These are phyloP conservation scores for Eucera pruinosa DNA, from an alignment of 2,888 invertebrate genomes.

Conservation along the genomic window DNA sequence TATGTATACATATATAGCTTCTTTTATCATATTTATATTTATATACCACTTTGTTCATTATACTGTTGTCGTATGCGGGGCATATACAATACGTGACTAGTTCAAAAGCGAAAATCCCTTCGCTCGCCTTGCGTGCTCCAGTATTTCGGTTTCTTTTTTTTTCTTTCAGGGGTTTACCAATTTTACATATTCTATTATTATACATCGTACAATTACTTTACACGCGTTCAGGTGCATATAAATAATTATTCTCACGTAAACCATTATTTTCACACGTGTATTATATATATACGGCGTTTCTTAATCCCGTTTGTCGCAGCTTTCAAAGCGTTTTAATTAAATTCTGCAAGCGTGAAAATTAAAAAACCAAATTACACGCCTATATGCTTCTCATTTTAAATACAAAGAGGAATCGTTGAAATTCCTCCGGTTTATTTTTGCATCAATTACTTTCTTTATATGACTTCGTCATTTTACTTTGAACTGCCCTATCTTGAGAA, in stretches of 20 bases:
- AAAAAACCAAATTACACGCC: slow-evolving; percentile 47
- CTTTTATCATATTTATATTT: slow-evolving; percentile 45
- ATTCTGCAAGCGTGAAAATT: slow-evolving; percentile 52
- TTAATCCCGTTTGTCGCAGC: slow-evolving; percentile 8
- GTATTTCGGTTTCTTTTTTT: neutral
- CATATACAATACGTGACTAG: slow-evolving; percentile 77
- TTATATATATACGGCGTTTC: slow-evolving; percentile 19
- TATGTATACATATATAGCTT: slow-evolving; percentile 60
- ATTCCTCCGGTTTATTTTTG: slow-evolving; percentile 14
- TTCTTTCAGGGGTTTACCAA: neutral
- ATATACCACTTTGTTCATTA: slow-evolving; percentile 62
- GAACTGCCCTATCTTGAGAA: slow-evolving; percentile 56
- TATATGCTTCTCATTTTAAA: slow-evolving; percentile 24
- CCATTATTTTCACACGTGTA: no score
- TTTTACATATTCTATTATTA: neutral
- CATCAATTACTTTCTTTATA: neutral
- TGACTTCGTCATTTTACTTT: slow-evolving; percentile 3
- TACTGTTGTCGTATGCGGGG: slow-evolving; percentile 53
- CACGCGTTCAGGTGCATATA: slow-evolving; percentile 7
- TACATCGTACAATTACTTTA: slow-evolving; percentile 12
- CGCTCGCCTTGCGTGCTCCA: slow-evolving; percentile 54
- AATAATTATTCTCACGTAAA: slow-evolving; percentile 23
- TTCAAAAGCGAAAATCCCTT: slow-evolving; percentile 70
- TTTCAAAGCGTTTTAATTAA: slow-evolving; percentile 41
- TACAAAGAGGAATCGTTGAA: slow-evolving; percentile 4